Base-by-base conservation (phyloP, 2,113 vertebrate genomes). In the Nipponia nippon region DNA sequence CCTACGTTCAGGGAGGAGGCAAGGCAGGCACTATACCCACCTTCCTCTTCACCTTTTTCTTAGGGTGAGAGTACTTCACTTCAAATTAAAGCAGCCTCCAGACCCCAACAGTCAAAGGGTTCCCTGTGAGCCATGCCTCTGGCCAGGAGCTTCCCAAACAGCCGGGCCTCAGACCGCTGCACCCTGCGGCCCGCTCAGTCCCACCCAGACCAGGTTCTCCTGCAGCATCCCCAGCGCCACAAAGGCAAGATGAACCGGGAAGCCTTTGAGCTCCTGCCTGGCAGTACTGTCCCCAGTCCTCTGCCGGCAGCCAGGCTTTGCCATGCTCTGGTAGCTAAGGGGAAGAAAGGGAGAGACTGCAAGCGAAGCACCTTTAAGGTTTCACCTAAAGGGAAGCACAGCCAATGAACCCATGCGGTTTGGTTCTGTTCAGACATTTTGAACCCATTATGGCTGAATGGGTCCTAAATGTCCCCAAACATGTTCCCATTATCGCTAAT, bases 401-500 rank as follows among this genome's bases (percentile, higher is more conserved):
- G 67, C 22, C 73, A 59, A 29, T 6, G 65, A 77, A 79, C 13
- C 52, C 16, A 6, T 15, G 38, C 1, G 3, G 32, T 69, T 81
- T 49, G n/a, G 69, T 91, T 87, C 76, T 56, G 15, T 44, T 83
- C 65, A 93, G 82, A 95, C 50, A 58, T 83, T 97, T 86, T 77
- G 77, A 95, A 93, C 40, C 87, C 70, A 85, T 95, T 95, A 86
- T 4, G 16, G 62, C 32, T 77, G 66, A 87, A 90, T 4, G 9
- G 76, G 61, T 71, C 83, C 87, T 95, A 77, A 85, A 89, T 29
- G 62, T 65, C 94, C 81, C 87, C 83, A 77, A 92, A 90, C 70
- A 83, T 34, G 49, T 67, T 82, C 88, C 77, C 84, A 90, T 96
- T 95, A 95, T 44, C 83, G 63, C 22, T 93, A 93, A 97, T 92